phyloP scores from a whole-genome alignment of 1,140 invertebrate genomes.

The Drosophila parabipectinata region DNA sequence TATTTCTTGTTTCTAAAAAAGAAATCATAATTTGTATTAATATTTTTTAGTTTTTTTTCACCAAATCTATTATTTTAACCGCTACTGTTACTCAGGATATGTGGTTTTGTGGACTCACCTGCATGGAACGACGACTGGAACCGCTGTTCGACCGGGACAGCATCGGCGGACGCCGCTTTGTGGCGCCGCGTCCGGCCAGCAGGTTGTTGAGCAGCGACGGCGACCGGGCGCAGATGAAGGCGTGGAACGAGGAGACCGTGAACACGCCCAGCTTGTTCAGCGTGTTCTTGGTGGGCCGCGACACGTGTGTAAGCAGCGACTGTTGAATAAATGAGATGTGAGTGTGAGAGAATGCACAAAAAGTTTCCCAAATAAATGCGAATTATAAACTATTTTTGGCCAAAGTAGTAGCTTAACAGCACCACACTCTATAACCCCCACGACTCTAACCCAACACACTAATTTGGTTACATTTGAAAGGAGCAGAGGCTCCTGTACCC shows the following conservation, averaged over 20 bases:
- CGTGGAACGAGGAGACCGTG: constrained; percentile 98
- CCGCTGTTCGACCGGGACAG: constrained; percentile 95
- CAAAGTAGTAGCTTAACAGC: too few relatives aligned
- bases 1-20: too few relatives aligned
- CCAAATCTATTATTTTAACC: neutral
- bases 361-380: neutral
- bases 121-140: constrained; percentile 91
- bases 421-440: too few relatives aligned
- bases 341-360: constrained; percentile 13
- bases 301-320: constrained; percentile 97
- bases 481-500: neutral
- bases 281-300: constrained; percentile 96
- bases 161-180: constrained; percentile 93
- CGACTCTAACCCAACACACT: neutral
- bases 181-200: constrained; percentile 94
- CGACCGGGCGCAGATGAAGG: constrained; percentile 97
- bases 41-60: too few relatives aligned
- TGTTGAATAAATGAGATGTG: constrained; percentile 84
- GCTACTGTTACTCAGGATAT: neutral
- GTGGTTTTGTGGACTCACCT: constrained; percentile 84
- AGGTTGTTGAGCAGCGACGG: constrained; percentile 96
- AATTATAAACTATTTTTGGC: constrained; percentile 23
- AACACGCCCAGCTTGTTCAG: constrained; percentile 98
- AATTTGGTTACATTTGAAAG: constrained; percentile 22
- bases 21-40: too few relatives aligned